Evolutionary conservation across 2,888 invertebrate species (phyloP), one percentile per base, ranked within the genome.

Genomic region (Aleiodes leptofemur): DNA sequence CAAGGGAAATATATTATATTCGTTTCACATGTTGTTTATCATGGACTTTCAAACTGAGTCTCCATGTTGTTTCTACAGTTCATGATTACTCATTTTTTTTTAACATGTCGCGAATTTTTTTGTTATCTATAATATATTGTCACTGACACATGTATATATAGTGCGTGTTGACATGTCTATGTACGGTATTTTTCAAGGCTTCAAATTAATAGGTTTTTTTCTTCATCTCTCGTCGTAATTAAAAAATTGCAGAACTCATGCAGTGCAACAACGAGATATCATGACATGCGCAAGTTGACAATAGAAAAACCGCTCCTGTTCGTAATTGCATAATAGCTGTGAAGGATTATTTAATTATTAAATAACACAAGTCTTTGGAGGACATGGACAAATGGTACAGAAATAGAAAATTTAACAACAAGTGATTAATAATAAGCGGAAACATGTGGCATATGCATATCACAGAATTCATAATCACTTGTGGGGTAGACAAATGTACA

Each of bases 191-290:
- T 64, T 6, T 64, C 64, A 64, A 64, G 64, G 64, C 48, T 43
- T 16, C 5, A 16, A 9, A 48, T 43, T 48, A 16, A 64, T 64
- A 64, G 48, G 14, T 14, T n/a, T 1, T 9, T 64, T 64, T 38
- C 34, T 64, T 23, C 9, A 43, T 43, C 43, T 43, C 23, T 23
- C 23, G 43, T 48, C 16, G 11, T 11, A 16, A n/a, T 59, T 48
- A 7, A 48, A 7, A 48, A 43, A 11, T 71, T 74, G 13, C 70
- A 74, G 70, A 66, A 66, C 70, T 66, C 55, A 74, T 74, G 70
- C 48, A 31, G 74, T 16, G 23, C 70, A 55, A 34, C 31, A 53
- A 56, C 29, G 64, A 38, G 11, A 56, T 64, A 53, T 61, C 64
- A 74, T 66, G 56, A 57, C 34, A 70, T 50, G 64, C 43, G 64